Evolutionary conservation across 2,797 vertebrate genomes (phyloP), one percentile per base, ranked within the genome.

Genomic region (Channallabes apus): DNA sequence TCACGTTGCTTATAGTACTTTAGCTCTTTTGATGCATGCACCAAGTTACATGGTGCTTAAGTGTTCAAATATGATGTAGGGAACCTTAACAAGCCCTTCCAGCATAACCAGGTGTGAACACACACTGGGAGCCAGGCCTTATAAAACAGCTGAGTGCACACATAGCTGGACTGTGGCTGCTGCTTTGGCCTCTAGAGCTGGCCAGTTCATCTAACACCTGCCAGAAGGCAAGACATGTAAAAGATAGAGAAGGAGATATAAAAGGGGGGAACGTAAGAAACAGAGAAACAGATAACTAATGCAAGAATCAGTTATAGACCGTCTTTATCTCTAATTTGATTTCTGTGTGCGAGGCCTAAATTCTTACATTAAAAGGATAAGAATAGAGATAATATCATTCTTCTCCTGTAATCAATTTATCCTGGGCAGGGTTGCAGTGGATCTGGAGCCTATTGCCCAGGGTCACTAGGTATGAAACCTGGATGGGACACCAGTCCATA

Each of bases 81-180:
- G 61, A 82, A 61, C 54, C 27, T 79, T 72, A 71, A 79, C 79
- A 46, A 29, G 54, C 29, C 56, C 18, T 82, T 46, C 27, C 73
- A 82, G 54, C 64, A 68, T 72, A 20, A 82, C 82, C 82, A 82
- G 77, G 67, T 86, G 64, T 62, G 64, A 83, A 78, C 38, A 35
- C 27, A 62, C 35, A 24, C 41, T 62, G 29, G 35, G 32, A 87
- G 75, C 83, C 41, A 82, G 64, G 81, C n/a, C 80, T 64, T 81
- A 51, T 89, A 64, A 84, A 82, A 82, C 2, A 87, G 69, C 76
- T 84, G 79, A 89, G 75, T 85, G 56, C 83, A 84, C 80, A 85
- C 64, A 82, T 83, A 69, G 65, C 82, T 79, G 41, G 82, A 58
- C 58, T 85, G n/a, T 77, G 32, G 81, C 64, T 56, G 65, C 67